Evolutionary conservation across 2,888 invertebrate species (phyloP), one percentile per base, ranked within the genome.

Genomic region (Schrankia costaestrigalis): DNA sequence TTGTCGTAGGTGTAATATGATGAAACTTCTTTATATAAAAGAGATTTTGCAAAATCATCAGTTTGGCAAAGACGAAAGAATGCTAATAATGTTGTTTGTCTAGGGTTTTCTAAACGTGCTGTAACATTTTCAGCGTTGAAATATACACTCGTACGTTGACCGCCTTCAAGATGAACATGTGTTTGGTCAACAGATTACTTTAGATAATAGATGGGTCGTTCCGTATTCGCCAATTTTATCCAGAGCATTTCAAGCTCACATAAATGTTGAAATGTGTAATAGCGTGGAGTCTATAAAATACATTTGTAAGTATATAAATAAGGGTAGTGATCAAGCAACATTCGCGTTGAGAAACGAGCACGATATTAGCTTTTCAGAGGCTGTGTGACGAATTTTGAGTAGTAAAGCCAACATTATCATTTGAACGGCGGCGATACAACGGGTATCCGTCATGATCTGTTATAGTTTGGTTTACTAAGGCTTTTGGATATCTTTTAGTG

Each of bases 151-250:
- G 3, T 5, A 21, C 12, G 8, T 14, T 36, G 31, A 1, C 27
- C 17, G 1, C 12, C 13, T 13, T 27, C 18, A 12, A 31, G 8
- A 10, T 31, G 36, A 3, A 31, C 23, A 12, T 27, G 18, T 1
- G 13, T 11, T 37, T 26, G 2, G 15, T 37, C 9, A 25, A 18
- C 2, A 13, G 8, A 7, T 21, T 6, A 19, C 31, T 13, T 41
- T 31, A 40, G 15, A 17, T 40, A 35, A 9, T 40, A 31, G 10
- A 31, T n/a, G n/a, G n/a, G 31, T 27, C 0, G 22, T 17, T 12
- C 13, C 17, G 0, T n/a, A n/a, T n/a, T n/a, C n/a, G n/a, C n/a
- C n/a, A n/a, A n/a, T n/a, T n/a, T n/a, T n/a, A n/a, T n/a, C n/a
- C n/a, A n/a, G n/a, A n/a, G n/a, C n/a, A n/a, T n/a, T n/a, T n/a